phyloP scores from a whole-genome alignment of 2,797 vertebrate species.

The Hippocampus kuda region DNA sequence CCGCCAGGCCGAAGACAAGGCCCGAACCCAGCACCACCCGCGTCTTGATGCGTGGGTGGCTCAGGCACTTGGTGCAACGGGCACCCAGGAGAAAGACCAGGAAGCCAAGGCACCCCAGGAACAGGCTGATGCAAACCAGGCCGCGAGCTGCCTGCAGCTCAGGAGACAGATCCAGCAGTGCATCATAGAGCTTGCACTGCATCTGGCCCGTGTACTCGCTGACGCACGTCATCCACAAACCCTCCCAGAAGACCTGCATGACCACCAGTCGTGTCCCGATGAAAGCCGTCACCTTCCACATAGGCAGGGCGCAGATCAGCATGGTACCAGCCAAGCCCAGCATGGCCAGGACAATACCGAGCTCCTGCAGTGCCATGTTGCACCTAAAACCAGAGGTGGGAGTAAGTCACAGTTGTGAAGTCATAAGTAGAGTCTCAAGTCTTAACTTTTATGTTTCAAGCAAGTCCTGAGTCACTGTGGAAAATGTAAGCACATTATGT shows the following conservation, averaged over 20 bases:
- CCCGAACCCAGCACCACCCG: conserved; percentile 65
- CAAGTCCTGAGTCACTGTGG: not conserved
- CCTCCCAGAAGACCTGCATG: conserved; percentile 84
- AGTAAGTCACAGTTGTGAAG: not conserved
- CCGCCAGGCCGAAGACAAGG: conserved; percentile 63
- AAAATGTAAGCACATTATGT: too few relatives aligned
- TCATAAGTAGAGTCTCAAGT: not conserved
- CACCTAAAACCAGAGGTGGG: not conserved
- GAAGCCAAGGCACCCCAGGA: conserved; percentile 65
- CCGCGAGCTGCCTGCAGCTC: conserved; percentile 73
- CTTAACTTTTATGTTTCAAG: not conserved
- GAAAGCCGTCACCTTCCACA: conserved; percentile 82
- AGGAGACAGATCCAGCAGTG: conserved; percentile 73
- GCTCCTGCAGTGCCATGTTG: conserved; percentile 68
- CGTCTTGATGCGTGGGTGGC: conserved; percentile 56
- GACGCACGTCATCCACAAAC: conserved; percentile 81
- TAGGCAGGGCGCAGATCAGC: conserved; percentile 77
- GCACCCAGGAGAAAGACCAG: conserved; percentile 69
- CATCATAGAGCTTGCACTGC: conserved; percentile 81
- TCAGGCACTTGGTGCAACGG: conserved; percentile 73
- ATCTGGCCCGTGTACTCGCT: conserved; percentile 77
- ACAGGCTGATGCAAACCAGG: conserved; percentile 71
- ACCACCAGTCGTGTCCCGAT: conserved; percentile 76
- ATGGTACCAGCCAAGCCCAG: conserved; percentile 72
- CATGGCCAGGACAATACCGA: conserved; percentile 70